Base-by-base conservation (phyloP, 2,888 invertebrate species). In the Didymodactylos carnosus region DNA sequence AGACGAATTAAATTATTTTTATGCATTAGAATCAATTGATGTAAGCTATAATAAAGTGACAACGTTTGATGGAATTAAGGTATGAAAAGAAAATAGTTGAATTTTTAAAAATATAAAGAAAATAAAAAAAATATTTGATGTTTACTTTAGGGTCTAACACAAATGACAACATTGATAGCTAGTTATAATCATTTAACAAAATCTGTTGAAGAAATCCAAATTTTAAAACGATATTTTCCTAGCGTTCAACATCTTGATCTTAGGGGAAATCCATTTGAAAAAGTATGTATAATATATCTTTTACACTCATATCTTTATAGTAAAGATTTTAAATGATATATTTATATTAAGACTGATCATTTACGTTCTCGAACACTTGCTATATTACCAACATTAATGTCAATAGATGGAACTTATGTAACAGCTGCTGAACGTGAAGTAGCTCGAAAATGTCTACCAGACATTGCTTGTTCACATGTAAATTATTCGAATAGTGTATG, bases 1-100 rank as follows among this genome's bases (percentile, higher is more conserved):
- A 19, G 82, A 82, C 76, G 62, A 62, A 19, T 62, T 62, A 62
- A 35, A 35, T 72, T 72, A 53, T 69, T 80, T 78, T 23, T 77
- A 81, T 80, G 76, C 78, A 53, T 71, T 82, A 39, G 81, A 82
- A 76, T 79, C 80, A 72, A 75, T 83, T 29, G 83, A 83, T 80
- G 81, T 80, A 43, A 82, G 82, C 76, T 83, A 81, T 76, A 83
- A 83, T 78, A 80, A 81, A 73, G 79, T 83, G 35, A 70, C 76
- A n/a, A 79, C 81, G n/a, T 77, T 83, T 40, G 81, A 82, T 71
- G 82, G 82, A 69, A 71, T 41, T 1, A 27, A 41, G n/a, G n/a
- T n/a, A n/a, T n/a, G n/a, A n/a, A n/a, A n/a, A 27, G 3, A 29
- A 25, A 4, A 2, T 72, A 53, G 27, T 19, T 69, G 62, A 35